Conservation (phyloP, 2,888 invertebrate species). For the Harmothoe impar region DNA sequence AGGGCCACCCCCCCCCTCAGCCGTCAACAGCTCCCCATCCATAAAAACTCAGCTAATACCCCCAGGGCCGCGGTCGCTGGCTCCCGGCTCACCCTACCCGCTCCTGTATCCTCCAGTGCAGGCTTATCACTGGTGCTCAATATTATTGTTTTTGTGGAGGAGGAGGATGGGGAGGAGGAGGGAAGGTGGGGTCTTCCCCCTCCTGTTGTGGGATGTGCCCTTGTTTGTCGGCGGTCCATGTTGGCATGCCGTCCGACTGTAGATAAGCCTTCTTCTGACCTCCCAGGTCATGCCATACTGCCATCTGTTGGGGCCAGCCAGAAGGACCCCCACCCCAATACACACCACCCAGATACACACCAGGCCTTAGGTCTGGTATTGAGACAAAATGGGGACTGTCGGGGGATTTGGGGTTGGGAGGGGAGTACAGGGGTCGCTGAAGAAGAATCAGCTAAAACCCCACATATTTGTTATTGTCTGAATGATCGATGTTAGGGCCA, state of each 20-base stretch:
- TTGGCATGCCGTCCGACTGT: slow-evolving; percentile 5
- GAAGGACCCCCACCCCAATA: neutral
- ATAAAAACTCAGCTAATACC: too few species aligned
- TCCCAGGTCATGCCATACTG: neutral
- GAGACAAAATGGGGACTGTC: neutral
- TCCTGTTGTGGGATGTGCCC: neutral
- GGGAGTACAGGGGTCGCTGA: too few species aligned
- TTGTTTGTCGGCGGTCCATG: slow-evolving; percentile 11
- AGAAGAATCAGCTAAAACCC: too few species aligned
- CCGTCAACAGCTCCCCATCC: too few species aligned
- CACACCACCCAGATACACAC: neutral
- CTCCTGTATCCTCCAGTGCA: too few species aligned
- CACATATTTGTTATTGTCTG: too few species aligned
- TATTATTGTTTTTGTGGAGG: slow-evolving; percentile 6
- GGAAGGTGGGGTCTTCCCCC: neutral
- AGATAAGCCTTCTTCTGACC: slow-evolving; percentile 16
- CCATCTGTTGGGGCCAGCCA: neutral
- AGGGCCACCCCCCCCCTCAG: too few species aligned
- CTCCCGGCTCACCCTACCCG: too few species aligned
- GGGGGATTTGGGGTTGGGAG: too few species aligned
- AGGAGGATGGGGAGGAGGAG: too few species aligned
- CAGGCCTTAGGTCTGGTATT: neutral
- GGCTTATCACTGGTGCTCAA: slow-evolving; percentile 6
- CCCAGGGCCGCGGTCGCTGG: too few species aligned
- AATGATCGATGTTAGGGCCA: too few species aligned